Evolutionary conservation across 2,888 invertebrate species (phyloP).

Genomic region (Sphinx pinastri): DNA sequence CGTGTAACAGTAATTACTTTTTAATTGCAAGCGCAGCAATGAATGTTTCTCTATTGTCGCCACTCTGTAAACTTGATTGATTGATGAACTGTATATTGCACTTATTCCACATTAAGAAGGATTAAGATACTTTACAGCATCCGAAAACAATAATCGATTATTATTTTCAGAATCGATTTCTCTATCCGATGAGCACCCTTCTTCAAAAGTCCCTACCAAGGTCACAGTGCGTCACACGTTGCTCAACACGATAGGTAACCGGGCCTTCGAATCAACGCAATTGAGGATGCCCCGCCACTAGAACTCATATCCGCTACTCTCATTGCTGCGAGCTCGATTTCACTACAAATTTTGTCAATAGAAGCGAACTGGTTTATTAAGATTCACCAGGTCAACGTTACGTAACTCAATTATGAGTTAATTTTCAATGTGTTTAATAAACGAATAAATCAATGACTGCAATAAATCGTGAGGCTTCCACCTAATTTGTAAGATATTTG

Average conservation of each 20-base stretch:
- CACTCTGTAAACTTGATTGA: no score
- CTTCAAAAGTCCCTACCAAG: constrained; percentile 23
- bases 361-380: constrained; percentile 13
- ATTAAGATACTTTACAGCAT: not conserved
- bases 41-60: no score
- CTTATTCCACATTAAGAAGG: no score
- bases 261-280: constrained; percentile 67
- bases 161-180: not conserved
- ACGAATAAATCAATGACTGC: no score
- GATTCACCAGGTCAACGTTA: constrained; percentile 7
- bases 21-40: no score
- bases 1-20: not conserved
- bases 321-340: constrained; percentile 45
- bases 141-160: not conserved
- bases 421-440: not conserved
- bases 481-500: no score
- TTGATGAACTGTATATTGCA: no score
- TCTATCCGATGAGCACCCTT: not conserved
- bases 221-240: constrained; percentile 18
- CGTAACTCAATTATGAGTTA: not conserved
- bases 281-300: constrained; percentile 64
- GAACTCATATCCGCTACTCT: constrained; percentile 50
- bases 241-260: constrained; percentile 44
- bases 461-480: no score
- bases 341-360: constrained; percentile 26